phyloP scores from a whole-genome alignment of 2,888 invertebrate species.

The Neria commutata region DNA sequence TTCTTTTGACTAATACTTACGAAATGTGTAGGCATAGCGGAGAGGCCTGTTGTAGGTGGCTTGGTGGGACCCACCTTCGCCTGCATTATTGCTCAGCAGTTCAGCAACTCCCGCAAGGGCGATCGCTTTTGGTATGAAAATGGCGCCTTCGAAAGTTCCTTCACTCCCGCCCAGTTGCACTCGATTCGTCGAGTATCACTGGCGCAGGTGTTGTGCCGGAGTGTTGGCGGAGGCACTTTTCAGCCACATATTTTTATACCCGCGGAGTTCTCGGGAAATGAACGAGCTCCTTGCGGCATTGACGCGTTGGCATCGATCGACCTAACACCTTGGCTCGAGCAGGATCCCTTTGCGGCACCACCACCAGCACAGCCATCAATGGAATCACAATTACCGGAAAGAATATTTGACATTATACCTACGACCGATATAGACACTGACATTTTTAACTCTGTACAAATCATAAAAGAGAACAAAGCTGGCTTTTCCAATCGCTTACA shows the following conservation, averaged over 20 bases:
- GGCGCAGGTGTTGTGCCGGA: conserved; percentile 68
- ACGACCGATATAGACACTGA: conserved; percentile 22
- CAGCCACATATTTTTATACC: conserved; percentile 61
- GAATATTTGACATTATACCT: conserved; percentile 39
- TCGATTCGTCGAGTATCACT: conserved; percentile 74
- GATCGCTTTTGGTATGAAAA: conserved; percentile 88
- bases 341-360: conserved; percentile 51
- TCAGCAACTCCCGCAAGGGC: conserved; percentile 76
- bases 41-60: conserved; percentile 75
- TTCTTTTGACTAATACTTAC: too few relatives aligned
- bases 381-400: conserved; percentile 32
- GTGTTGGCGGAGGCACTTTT: conserved; percentile 59
- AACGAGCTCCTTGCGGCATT: conserved; percentile 53
- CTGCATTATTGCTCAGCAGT: conserved; percentile 87
- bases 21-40: too few relatives aligned
- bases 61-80: conserved; percentile 87
- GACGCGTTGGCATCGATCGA: conserved; percentile 53
- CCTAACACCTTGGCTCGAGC: conserved; percentile 58
- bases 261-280: conserved; percentile 52
- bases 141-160: conserved; percentile 73
- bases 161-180: conserved; percentile 77
- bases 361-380: conserved; percentile 22
- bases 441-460: conserved; percentile 21
- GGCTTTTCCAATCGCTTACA: conserved; percentile 46
- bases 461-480: conserved; percentile 45